These are phyloP conservation scores for Mylabris phalerata DNA, from an alignment of 1,140 invertebrate species.

Conservation along the genomic window DNA sequence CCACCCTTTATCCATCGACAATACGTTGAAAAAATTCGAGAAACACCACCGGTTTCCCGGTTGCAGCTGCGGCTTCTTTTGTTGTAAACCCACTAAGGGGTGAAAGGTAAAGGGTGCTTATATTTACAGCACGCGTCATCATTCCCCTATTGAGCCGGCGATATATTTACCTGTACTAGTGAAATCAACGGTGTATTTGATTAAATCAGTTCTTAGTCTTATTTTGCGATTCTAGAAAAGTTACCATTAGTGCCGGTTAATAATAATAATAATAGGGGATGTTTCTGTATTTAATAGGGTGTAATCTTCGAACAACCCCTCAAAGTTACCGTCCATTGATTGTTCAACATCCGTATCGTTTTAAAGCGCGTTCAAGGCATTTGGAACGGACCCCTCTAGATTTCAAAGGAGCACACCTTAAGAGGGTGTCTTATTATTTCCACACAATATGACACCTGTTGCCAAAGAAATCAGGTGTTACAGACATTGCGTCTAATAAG, in stretches of 20 bases:
- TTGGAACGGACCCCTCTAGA: conserved; percentile 3
- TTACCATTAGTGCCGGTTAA: too few species aligned
- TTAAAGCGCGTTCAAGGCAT: conserved; percentile 7
- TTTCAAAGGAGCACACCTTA: conserved; percentile 19
- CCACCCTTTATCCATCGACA: background rate
- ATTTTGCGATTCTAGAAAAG: background rate
- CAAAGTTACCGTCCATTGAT: conserved; percentile 16
- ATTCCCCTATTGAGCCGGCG: background rate
- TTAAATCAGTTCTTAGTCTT: background rate
- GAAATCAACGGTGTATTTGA: too few species aligned
- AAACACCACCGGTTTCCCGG: conserved; percentile 3
- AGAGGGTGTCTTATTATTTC: conserved; percentile 20
- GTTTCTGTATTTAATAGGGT: too few species aligned
- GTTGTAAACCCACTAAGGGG: conserved; percentile 4
- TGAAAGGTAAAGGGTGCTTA: conserved; percentile 14
- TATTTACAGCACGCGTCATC: conserved; percentile 5
- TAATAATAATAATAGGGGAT: too few species aligned
- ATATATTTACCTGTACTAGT: too few species aligned
- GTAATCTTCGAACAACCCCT: conserved; percentile 9
- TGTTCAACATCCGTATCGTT: conserved; percentile 16
- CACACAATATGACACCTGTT: conserved; percentile 12
- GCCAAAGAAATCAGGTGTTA: conserved; percentile 7
- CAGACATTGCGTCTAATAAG: background rate
- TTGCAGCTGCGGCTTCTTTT: conserved; percentile 17
- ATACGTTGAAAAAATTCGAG: background rate